These are phyloP conservation scores for Spodoptera frugiperda DNA, from an alignment of 1,140 invertebrate species.

Conservation along the genomic window DNA sequence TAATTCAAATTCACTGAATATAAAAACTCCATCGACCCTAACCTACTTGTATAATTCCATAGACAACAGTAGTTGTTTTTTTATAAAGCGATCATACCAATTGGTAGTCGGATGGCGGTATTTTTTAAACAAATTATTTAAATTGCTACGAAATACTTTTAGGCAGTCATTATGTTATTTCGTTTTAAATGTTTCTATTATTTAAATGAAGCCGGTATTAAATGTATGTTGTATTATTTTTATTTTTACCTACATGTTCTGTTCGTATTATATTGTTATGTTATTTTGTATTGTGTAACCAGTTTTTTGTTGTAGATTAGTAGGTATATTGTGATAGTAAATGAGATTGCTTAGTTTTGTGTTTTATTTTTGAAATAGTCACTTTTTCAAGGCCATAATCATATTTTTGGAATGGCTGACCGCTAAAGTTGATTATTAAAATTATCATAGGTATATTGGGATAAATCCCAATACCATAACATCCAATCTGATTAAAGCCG, in stretches of 20 bases:
- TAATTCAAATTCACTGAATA: background rate
- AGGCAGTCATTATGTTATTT: conserved; percentile 31
- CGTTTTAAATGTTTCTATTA: conserved; percentile 41
- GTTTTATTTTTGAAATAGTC: too few relatives aligned
- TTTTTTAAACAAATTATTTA: conserved; percentile 39
- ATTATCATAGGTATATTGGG: too few relatives aligned
- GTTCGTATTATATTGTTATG: background rate
- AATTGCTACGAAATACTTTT: conserved; percentile 42
- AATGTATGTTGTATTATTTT: conserved; percentile 25
- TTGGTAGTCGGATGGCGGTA: conserved; percentile 5
- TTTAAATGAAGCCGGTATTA: conserved; percentile 38
- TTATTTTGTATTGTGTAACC: background rate
- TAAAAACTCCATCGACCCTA: conserved; percentile 11
- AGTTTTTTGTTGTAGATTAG: background rate
- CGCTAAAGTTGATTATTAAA: too few relatives aligned
- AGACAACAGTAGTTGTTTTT: conserved; percentile 41
- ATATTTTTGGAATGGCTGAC: too few relatives aligned
- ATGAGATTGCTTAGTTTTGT: too few relatives aligned
- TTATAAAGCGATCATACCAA: conserved; percentile 42
- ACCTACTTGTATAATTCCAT: conserved; percentile 4
- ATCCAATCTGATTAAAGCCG: too few relatives aligned
- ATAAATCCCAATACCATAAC: too few relatives aligned
- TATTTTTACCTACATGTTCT: conserved; percentile 10
- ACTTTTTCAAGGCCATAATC: too few relatives aligned
- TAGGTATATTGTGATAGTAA: background rate